Evolutionary conservation across 1,140 invertebrate species (phyloP), one percentile per base, ranked within the genome.

Genomic region (Drosophila athabasca): DNA sequence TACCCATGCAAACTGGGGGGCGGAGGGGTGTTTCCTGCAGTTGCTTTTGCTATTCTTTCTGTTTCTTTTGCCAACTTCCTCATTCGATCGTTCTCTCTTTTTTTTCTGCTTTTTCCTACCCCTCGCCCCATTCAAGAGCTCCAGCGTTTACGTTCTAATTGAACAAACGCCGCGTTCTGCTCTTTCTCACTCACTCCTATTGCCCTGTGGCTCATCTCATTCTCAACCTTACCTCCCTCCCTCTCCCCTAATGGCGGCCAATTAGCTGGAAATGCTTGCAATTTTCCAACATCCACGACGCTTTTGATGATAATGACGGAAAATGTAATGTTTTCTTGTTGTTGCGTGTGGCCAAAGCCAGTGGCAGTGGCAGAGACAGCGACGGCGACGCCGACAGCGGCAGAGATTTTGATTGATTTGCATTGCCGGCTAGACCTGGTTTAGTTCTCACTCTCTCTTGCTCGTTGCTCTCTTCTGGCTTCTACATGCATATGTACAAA

Each of bases 121-220:
- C 6, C 17, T 52, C 11, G 19, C 19, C 39, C 19, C 11, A 31
- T n/a, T 54, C 43, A 44, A 46, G 22, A 50, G 49, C 50, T 44
- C 53, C 57, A 67, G 57, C 62, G 54, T 62, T 78, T 75, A 48
- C 78, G 62, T 87, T 87, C 78, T 87, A 87, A 85, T 87, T 85
- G 82, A 78, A 81, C 58, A 85, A 77, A 77, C 65, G 68, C 52
- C 50, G 59, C 54, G 39, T 24, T 29, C 51, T 24, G 22, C 26
- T 54, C 26, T 58, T 13, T 55, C 43, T 41, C 1, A 41, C 11
- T 15, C 15, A 15, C 53, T 19, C 57, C n/a, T 41, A 6, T 31
- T 31, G 31, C 31, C 5, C 19, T 39, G 35, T 8, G 8, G 4
- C 31, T 65, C 15, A 48, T 24, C 24, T 43, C 17, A 44, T 35